Evolutionary conservation across 1,140 invertebrate genomes (phyloP).

Genomic region (Leptoteleia sp.): DNA sequence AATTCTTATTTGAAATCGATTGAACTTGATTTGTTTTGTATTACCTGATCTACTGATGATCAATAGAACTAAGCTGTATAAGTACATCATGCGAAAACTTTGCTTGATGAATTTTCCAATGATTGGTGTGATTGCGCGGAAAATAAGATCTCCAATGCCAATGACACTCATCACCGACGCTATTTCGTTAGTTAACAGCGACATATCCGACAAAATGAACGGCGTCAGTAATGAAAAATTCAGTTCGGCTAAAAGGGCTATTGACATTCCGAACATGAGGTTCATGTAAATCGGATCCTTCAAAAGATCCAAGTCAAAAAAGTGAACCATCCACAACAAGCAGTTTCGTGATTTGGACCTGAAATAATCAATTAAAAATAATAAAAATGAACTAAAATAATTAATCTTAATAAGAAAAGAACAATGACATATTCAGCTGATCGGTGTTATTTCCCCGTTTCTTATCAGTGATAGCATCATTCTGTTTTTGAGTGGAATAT

Average conservation of each 20-base stretch:
- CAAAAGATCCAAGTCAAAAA: no score
- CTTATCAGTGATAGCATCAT: background rate
- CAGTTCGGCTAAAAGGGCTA: no score
- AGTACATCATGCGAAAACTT: conserved; percentile 85
- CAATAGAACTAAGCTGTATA: conserved; percentile 85
- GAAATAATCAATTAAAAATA: background rate
- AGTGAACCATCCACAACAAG: no score
- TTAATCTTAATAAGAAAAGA: no score
- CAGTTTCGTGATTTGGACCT: no score
- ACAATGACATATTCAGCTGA: conserved; percentile 48
- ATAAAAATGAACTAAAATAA: no score
- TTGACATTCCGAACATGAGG: no score
- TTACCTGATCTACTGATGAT: conserved; percentile 84
- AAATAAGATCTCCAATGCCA: conserved; percentile 83
- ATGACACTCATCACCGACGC: conserved; percentile 84
- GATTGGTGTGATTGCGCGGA: conserved; percentile 83
- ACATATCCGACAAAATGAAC: conserved; percentile 84
- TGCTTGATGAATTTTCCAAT: conserved; percentile 84
- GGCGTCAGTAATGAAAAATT: conserved; percentile 85
- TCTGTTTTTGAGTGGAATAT: background rate
- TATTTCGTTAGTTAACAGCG: conserved; percentile 82
- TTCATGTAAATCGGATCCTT: no score
- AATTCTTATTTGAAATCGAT: no score
- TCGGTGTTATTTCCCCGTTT: conserved; percentile 9
- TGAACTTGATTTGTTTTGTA: no score